These are phyloP conservation scores for Cecidostiba fungosa DNA, from an alignment of 2,888 invertebrate genomes.

Conservation along the genomic window DNA sequence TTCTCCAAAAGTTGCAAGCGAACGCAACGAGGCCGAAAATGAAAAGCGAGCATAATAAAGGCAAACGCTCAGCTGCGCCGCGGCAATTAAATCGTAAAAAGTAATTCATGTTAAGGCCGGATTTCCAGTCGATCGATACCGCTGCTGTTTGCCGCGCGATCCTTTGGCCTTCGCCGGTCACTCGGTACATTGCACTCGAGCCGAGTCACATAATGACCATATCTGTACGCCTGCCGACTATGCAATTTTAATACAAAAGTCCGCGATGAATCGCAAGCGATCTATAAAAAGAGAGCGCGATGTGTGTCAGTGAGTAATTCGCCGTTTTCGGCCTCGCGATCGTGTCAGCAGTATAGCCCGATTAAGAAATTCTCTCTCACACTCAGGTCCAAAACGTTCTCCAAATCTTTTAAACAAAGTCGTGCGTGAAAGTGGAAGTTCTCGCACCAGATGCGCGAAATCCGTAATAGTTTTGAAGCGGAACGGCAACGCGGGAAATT, in stretches of 20 bases:
- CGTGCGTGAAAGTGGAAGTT: background rate
- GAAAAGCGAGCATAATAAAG: background rate
- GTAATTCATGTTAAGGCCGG: slow-evolving; percentile 56
- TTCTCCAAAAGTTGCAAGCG: background rate
- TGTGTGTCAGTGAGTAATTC: slow-evolving; percentile 51
- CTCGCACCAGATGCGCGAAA: background rate
- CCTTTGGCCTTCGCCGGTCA: slow-evolving; percentile 27
- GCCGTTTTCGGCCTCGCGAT: background rate
- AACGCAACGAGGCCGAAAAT: background rate
- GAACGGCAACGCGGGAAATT: background rate
- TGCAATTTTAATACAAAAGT: slow-evolving; percentile 36
- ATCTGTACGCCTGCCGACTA: background rate
- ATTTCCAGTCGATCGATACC: slow-evolving; percentile 44
- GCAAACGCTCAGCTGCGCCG: background rate
- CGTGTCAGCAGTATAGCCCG: background rate
- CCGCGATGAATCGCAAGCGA: slow-evolving; percentile 31
- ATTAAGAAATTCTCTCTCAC: too few relatives aligned
- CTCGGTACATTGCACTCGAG: slow-evolving; percentile 17
- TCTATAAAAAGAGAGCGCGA: slow-evolving; percentile 7
- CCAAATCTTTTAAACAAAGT: background rate
- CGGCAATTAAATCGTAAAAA: slow-evolving; percentile 41
- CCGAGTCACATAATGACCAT: slow-evolving; percentile 18
- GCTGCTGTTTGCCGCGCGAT: background rate
- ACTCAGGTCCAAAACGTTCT: background rate
- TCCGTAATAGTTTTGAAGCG: background rate